A percentile compares a stretch with the other conserved stretches of the same genome.
These are phyloP conservation scores for Ditylenchus dipsaci DNA, from an alignment of 1,140 invertebrate species.

Conservation along the genomic window DNA sequence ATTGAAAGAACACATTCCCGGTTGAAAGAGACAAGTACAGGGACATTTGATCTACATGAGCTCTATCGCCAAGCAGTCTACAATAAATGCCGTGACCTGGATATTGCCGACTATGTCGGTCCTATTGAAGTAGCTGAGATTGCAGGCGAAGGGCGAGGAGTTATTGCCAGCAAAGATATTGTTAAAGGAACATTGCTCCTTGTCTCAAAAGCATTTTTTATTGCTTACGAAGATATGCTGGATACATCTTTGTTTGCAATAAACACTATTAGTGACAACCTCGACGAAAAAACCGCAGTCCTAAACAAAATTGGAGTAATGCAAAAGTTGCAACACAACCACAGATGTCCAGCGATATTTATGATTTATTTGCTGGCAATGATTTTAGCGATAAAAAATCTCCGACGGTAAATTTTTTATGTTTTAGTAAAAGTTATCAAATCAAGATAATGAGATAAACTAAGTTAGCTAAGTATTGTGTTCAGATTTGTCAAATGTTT, in stretches of 20 bases:
- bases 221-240: neutral
- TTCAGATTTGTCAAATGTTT: no score
- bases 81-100: neutral
- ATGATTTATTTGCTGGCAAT: neutral
- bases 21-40: neutral
- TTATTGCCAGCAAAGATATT: slow-evolving; percentile 1
- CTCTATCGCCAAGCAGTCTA: slow-evolving; percentile 11
- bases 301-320: neutral
- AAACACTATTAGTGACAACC: neutral
- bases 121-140: slow-evolving; percentile 14
- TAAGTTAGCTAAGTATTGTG: no score
- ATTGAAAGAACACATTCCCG: neutral
- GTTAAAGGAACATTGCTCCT: no score
- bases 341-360: neutral
- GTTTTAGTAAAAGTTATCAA: no score
- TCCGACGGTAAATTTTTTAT: no score
- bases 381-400: no score
- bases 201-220: neutral
- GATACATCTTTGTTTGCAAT: neutral
- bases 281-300: neutral
- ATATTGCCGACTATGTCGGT: slow-evolving; percentile 9
- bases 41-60: neutral
- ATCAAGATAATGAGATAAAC: no score
- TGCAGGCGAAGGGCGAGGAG: neutral
- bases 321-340: neutral